A percentile compares a stretch with the other conserved stretches of the same genome.
These are phyloP conservation scores for Rosalia funebris DNA, from an alignment of 2,888 invertebrate genomes.

Conservation along the genomic window DNA sequence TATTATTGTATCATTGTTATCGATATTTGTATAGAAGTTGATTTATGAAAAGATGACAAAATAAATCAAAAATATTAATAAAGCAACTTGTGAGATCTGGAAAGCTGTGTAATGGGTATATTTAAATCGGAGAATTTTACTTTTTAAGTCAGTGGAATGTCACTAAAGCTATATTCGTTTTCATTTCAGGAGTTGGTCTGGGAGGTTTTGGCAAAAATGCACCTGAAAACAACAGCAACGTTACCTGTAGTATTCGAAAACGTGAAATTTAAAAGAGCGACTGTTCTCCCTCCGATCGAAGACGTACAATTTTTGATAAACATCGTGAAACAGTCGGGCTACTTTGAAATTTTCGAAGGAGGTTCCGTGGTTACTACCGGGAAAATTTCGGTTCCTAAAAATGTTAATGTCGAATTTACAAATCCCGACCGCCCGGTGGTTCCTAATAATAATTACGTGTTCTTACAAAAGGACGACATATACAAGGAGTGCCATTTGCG, in stretches of 20 bases:
- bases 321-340: conserved; percentile 49
- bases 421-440: conserved; percentile 4
- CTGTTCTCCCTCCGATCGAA: conserved; percentile 65
- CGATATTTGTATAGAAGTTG: no score
- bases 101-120: no score
- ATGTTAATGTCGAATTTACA: conserved; percentile 54
- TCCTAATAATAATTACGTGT: conserved; percentile 17
- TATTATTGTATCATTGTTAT: no score
- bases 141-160: no score
- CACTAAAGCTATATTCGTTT: no score
- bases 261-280: conserved; percentile 68
- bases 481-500: conserved; percentile 66
- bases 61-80: no score
- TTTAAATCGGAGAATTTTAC: no score
- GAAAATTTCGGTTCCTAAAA: conserved; percentile 67
- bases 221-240: conserved; percentile 56
- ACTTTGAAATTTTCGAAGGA: conserved; percentile 65
- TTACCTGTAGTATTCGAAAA: conserved; percentile 69
- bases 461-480: conserved; percentile 40
- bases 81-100: no score
- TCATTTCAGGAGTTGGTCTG: conserved; percentile 63
- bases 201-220: conserved; percentile 65
- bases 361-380: conserved; percentile 76
- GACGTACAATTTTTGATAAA: conserved; percentile 46
- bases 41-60: no score